Evolutionary conservation across 92 coral and sea anemone species (phyloP), one percentile per base, ranked within the genome.

Genomic region (Siderastrea siderea): DNA sequence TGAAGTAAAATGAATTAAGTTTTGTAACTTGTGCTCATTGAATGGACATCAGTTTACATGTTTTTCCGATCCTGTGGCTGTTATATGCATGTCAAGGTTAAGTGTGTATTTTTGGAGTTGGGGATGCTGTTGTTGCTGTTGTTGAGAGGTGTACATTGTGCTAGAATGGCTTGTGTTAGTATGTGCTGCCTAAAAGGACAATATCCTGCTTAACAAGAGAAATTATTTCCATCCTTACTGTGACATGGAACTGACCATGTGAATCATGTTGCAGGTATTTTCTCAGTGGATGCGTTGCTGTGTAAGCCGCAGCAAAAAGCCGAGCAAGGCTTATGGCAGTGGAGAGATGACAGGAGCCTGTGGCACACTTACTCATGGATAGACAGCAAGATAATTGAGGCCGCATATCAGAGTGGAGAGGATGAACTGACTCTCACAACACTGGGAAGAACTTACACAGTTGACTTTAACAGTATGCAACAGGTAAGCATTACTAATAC

Each of bases 321-420:
- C 17, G 99, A 96, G 70, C 99, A 98, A 76, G 99, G 96, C 52
- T 90, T 94, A 78, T 98, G 99, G 99, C 99, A 98, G 79, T 98
- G 99, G 99, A 90, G 97, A 73, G 99, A 98, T 89, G 99, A 98
- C 83, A 77, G 98, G 16, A 95, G 98, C 17, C 93, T 95, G 71
- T 98, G 99, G 99, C 99, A 98, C 88, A 92, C 97, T 10, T 98
- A 98, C 78, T 95, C 99, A 2, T 98, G 99, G 99, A 98, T 98
- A 65, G 99, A 98, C 92, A 90, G 99, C 90, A 92, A 96, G 80
- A 98, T 98, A 78, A 98, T 98, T 45, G 98, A 98, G 75, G 98
- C 99, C 63, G 99, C 99, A 5, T 95, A 95, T 80, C 98, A 96
- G 84, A 90, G 98, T 85, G 98, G 99, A 61, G 99, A 98, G 80